phyloP scores from a whole-genome alignment of 2,888 invertebrate species.

The Choristoneura rosaceana region DNA sequence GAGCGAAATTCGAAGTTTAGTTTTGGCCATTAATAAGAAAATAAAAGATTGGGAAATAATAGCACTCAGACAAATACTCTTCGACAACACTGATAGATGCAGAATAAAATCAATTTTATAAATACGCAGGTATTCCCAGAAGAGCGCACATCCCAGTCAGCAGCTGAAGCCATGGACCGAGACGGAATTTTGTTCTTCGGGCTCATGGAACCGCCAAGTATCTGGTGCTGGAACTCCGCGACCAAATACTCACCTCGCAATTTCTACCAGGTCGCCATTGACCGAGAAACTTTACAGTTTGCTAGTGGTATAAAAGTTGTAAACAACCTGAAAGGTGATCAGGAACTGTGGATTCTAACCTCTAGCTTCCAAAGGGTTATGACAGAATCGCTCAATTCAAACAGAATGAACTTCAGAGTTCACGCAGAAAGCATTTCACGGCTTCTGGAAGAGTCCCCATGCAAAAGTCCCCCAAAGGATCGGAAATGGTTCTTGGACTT shows the following conservation, averaged over 20 bases:
- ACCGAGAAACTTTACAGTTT: constrained; percentile 88
- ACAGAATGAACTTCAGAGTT: constrained; percentile 89
- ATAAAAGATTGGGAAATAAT: no score
- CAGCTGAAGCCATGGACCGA: constrained; percentile 89
- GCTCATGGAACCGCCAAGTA: constrained; percentile 87
- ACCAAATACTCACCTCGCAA: constrained; percentile 83
- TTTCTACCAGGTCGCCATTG: constrained; percentile 84
- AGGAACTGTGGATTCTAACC: constrained; percentile 89
- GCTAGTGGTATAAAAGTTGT: constrained; percentile 90
- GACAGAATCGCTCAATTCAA: constrained; percentile 81
- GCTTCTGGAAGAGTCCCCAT: constrained; percentile 84
- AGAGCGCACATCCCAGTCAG: constrained; percentile 88
- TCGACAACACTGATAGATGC: no score
- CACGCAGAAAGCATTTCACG: constrained; percentile 86
- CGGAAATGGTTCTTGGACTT: constrained; percentile 60
- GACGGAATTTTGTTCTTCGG: constrained; percentile 90
- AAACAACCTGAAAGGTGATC: constrained; percentile 80
- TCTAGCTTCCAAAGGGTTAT: constrained; percentile 89
- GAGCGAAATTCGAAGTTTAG: no score
- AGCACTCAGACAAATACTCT: no score
- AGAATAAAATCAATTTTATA: no score
- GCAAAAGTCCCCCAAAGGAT: constrained; percentile 70
- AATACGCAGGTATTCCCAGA: constrained; percentile 83
- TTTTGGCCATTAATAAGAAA: no score
- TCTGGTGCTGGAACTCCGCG: constrained; percentile 90